Evolutionary conservation across 2,797 vertebrate genomes (phyloP), one percentile per base, ranked within the genome.

Genomic region (Spea hammondii): DNA sequence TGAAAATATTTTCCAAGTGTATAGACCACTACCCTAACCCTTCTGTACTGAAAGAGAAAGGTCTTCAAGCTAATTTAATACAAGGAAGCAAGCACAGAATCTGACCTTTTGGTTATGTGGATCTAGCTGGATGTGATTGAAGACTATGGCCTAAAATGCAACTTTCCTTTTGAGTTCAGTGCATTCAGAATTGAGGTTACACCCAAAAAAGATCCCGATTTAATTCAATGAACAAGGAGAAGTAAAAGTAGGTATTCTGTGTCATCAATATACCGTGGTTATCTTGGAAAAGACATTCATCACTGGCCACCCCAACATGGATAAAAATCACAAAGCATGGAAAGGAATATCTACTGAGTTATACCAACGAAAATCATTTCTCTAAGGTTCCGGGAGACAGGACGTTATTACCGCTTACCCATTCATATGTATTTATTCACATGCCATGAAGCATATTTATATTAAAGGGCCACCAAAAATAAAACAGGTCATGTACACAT

Each of bases 101-200:
- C 65, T 79, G 78, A 79, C 78, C 72, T 79, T 79, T 79, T 79
- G 50, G 51, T 75, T 75, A 49, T 65, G 67, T 75, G 72, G 78
- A 60, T 79, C 72, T 59, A 53, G 49, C 65, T 79, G 66, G 72
- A 79, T 69, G 78, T 79, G 72, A 79, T 79, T 79, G 78, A 79
- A 79, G 78, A 79, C 72, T 53, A 65, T 9, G 57, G 65, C 72
- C 78, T 79, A 79, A 79, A 74, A 79, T 65, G 66, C 6, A 79
- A 79, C 78, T 74, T 79, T 66, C 62, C 78, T 79, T 70, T 74
- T 75, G 78, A 79, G 78, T 79, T 79, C 78, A 79, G 72, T 79
- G 78, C 72, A 70, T 72, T 79, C 53, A 79, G 66, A 79, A 79
- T 79, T 79, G 71, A 79, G 77, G 77, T 79, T 79, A 79, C 70